Base-by-base conservation (phyloP, 2,797 vertebrate species). In the Threskiornis aethiopicus region DNA sequence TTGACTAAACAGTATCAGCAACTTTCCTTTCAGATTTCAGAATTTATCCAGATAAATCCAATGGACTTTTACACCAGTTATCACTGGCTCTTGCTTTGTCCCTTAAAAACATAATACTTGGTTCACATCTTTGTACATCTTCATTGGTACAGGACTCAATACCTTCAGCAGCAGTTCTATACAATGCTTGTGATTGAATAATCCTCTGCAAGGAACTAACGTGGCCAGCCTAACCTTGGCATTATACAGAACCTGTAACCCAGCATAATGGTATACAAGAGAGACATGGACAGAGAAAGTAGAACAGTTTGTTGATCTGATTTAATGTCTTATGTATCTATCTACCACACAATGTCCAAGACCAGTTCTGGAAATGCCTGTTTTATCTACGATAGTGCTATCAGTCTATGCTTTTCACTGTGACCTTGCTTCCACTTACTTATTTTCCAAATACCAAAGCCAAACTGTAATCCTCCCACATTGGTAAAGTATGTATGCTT, bases 401-500 rank as follows among this genome's bases (percentile, higher is more conserved):
- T 44, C 42, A 24, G 13, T 31, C 46, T 28, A 10, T 16, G 25
- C 20, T 37, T 59, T 62, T n/a, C 52, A 57, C 19, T 57, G 28
- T 24, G 58, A 42, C 13, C 39, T 14, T 67, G 52, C 35, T 78
- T 64, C 18, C 35, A 42, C 19, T 72, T 39, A 14, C 11, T 42
- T 52, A 7, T 31, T 37, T 86, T 29, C 41, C 51, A 83, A 69
- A 69, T 21, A 35, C 10, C 21, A 70, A 64, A 65, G 7, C 16
- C 51, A 70, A 75, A 54, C 10, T 44, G 16, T 41, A 66, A 41
- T 37, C 22, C 22, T 35, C 29, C 18, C 46, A 24, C 11, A 9
- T 4, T 2, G 2, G 42, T 39, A 62, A 61, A 9, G 29, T 5
- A 42, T 0, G 1, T 1, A 25, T 10, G 16, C 35, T 73, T 44